Percentiles rank a stretch among this genome's conserved stretches.
These are phyloP conservation scores for Villa cingulata DNA, from an alignment of 2,888 invertebrate genomes.

Conservation along the genomic window DNA sequence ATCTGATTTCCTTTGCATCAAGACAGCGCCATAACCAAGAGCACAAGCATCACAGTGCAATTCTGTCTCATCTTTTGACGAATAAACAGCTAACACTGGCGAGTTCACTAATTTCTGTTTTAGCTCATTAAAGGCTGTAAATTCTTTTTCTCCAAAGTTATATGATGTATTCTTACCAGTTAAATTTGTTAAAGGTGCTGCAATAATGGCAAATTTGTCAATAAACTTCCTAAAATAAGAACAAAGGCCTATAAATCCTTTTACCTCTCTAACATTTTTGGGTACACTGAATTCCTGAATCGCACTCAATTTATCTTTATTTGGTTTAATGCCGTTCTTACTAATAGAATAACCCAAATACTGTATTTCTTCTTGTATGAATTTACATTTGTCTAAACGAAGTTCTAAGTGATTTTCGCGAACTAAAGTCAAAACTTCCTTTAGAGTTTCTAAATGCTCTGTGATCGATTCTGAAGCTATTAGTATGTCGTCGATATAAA, in stretches of 20 bases:
- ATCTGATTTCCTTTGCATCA: conserved; percentile 11
- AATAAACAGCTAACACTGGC: no score
- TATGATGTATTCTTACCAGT: no score
- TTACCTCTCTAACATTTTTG: neutral
- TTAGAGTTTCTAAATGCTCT: conserved; percentile 11
- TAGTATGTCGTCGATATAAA: conserved; percentile 19
- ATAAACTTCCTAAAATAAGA: neutral
- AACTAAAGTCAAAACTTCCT: conserved; percentile 10
- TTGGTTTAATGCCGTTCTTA: neutral
- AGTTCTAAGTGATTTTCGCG: conserved; percentile 6
- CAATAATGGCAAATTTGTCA: neutral
- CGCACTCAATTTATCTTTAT: neutral
- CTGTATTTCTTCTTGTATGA: conserved; percentile 5
- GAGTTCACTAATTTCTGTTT: no score
- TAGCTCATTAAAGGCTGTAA: no score
- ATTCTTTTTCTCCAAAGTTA: no score
- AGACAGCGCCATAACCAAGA: conserved; percentile 17
- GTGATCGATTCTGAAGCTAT: conserved; percentile 11
- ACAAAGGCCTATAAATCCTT: neutral
- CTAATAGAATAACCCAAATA: conserved; percentile 1
- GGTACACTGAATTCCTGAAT: conserved; percentile 1
- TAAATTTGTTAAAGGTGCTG: no score
- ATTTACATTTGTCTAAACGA: conserved; percentile 11
- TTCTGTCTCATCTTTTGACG: conserved; percentile 14
- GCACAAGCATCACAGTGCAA: conserved; percentile 20